A percentile compares a stretch with the other conserved stretches of the same genome.
Conservation (phyloP, 2,888 invertebrate genomes). For the Oasisia sp. region DNA sequence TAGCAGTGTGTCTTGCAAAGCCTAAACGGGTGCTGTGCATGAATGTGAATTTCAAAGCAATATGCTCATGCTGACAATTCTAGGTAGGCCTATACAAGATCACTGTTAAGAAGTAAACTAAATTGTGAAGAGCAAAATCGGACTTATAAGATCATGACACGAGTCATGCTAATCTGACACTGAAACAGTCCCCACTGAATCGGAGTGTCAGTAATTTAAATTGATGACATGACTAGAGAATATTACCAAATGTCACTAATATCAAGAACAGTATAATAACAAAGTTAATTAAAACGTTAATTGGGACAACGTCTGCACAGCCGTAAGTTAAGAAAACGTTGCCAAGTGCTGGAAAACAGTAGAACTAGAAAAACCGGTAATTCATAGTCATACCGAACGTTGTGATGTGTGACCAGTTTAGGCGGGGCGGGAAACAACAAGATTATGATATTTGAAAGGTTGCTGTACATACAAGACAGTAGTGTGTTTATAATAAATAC, state of each 20-base stretch:
- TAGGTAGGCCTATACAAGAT: too few relatives aligned
- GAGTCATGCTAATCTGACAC: too few relatives aligned
- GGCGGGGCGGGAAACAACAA: slow-evolving; percentile 12
- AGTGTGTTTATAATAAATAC: background rate
- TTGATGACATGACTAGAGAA: background rate
- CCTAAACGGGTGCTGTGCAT: too few relatives aligned
- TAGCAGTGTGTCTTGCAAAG: too few relatives aligned
- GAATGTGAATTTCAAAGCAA: too few relatives aligned
- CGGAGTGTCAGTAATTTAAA: background rate
- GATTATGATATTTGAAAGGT: background rate
- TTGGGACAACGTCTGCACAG: background rate
- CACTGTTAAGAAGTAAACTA: too few relatives aligned
- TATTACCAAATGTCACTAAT: background rate
- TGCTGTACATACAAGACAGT: background rate
- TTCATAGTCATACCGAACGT: background rate
- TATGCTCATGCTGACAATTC: too few relatives aligned
- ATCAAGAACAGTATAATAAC: background rate
- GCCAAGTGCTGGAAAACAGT: too few relatives aligned
- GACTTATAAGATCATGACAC: too few relatives aligned
- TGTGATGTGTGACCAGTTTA: slow-evolving; percentile 13
- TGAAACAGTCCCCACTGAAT: too few relatives aligned
- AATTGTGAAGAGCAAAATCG: too few relatives aligned
- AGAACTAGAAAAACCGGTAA: background rate
- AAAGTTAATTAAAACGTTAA: background rate
- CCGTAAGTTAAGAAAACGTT: too few relatives aligned